Conservation (phyloP, 2,113 vertebrate genomes). For the Petaurus breviceps region DNA sequence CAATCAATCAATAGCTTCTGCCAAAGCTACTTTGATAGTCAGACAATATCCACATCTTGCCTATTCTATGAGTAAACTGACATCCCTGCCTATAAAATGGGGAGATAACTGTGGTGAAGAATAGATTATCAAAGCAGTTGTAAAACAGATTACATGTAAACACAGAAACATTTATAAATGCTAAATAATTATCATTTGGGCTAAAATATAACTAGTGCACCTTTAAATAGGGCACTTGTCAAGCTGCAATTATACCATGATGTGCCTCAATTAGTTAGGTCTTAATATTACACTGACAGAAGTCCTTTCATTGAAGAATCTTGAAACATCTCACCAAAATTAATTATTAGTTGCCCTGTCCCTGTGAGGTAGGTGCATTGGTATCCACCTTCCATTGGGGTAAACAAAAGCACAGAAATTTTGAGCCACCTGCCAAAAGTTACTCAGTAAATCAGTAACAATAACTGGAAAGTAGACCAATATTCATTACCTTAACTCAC, state of each 20-base stretch:
- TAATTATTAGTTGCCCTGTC: accelerated
- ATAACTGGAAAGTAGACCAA: not conserved
- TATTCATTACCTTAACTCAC: not conserved
- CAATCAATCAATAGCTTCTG: not conserved
- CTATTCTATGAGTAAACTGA: not conserved
- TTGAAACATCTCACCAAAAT: not conserved
- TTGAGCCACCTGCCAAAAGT: not conserved
- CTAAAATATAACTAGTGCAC: not conserved
- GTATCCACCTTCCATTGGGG: not conserved
- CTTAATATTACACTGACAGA: accelerated
- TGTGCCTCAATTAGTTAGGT: not conserved
- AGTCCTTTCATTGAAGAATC: not conserved
- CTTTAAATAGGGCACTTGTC: not conserved
- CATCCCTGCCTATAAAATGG: not conserved
- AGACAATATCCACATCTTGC: accelerated
- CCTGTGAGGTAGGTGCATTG: accelerated
- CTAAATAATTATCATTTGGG: conserved; percentile 9
- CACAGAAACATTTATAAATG: not conserved
- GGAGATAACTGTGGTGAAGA: not conserved
- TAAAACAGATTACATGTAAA: not conserved
- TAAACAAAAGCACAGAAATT: not conserved
- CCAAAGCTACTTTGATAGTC: not conserved
- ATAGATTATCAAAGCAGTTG: not conserved
- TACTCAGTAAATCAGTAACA: not conserved
- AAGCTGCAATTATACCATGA: not conserved